These are phyloP conservation scores for Psittacula cyanocephala DNA, from an alignment of 2,113 vertebrate species.

Conservation along the genomic window DNA sequence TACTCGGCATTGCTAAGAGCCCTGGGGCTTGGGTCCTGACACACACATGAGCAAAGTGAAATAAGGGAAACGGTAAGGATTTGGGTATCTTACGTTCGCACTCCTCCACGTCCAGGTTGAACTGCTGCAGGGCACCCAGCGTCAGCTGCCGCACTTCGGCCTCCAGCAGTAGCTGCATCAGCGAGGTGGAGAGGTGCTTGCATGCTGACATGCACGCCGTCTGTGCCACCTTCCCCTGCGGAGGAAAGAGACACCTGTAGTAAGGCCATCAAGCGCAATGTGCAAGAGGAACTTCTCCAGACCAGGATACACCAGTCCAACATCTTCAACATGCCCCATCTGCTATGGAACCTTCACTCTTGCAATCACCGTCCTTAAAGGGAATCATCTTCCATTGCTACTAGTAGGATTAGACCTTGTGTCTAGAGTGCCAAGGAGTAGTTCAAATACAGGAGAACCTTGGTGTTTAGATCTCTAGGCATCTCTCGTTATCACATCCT, in stretches of 20 bases:
- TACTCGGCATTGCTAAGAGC: neutral
- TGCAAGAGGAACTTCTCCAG: neutral
- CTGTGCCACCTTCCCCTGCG: slow-evolving; percentile 95
- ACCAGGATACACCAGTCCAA: neutral
- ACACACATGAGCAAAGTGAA: fast-evolving
- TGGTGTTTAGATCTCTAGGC: neutral
- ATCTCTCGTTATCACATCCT: fast-evolving
- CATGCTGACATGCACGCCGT: slow-evolving; percentile 98
- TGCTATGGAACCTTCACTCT: fast-evolving
- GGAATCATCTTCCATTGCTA: neutral
- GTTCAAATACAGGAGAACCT: neutral
- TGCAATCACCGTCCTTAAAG: fast-evolving
- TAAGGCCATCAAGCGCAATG: fast-evolving
- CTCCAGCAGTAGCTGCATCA: slow-evolving; percentile 92
- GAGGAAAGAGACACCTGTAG: neutral
- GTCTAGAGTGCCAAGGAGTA: neutral
- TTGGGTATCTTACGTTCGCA: slow-evolving; percentile 88
- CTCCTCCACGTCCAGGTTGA: slow-evolving; percentile 91
- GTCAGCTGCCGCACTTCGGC: slow-evolving; percentile 91
- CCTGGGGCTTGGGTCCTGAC: no score
- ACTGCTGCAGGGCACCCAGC: slow-evolving; percentile 92
- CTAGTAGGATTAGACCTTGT: neutral
- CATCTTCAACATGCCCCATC: neutral
- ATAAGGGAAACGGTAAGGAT: fast-evolving
- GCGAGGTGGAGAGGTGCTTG: slow-evolving; percentile 92